Base-by-base conservation (phyloP, 2,888 invertebrate genomes). In the Scaptomyza reducta region DNA sequence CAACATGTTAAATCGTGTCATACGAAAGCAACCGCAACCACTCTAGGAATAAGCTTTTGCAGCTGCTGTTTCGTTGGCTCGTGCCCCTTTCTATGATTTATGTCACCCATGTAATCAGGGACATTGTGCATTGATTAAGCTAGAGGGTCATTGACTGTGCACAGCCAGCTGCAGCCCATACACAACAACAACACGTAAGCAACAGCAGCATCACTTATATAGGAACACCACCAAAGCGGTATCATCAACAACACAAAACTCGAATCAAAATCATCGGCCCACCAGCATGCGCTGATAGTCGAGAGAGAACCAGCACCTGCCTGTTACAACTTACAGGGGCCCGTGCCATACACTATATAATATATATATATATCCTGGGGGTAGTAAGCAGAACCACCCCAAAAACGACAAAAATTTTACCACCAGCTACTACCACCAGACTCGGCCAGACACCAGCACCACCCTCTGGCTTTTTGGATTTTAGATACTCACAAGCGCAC, bases 251-350 rank as follows among this genome's bases (percentile, higher is more conserved):
- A 16, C 45, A 6, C 45, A 6, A 42, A 61, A 56, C 50, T 42
- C 45, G 73, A 78, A 84, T 78, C 81, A 82, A 64, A 77, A 63
- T 77, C 83, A 59, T 69, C 71, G 51, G 57, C 59, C 83, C 83
- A 84, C 85, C 85, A 80, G 77, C 85, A 76, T 76, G 63, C 64
- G 49, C 47, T 42, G 27, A 61, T 18, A 9, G 47, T 33, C 29
- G 22, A 49, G 25, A 16, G 40, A 14, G 9, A 14, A 35, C 41
- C 71, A 70, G 86, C 85, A 85, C 85, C 85, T 85, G 87, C 87
- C 87, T 85, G 65, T 78, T 80, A 80, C 87, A 85, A 87, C 79
- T 87, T 85, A 82, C 79, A 80, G 65, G 79, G 79, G 64, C 76
- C 65, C 85, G 87, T 80, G 85, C 80, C 86, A n/a, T 13, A 38